Conservation (phyloP, 1,140 invertebrate species). For the Anagrus nilaparvatae region DNA sequence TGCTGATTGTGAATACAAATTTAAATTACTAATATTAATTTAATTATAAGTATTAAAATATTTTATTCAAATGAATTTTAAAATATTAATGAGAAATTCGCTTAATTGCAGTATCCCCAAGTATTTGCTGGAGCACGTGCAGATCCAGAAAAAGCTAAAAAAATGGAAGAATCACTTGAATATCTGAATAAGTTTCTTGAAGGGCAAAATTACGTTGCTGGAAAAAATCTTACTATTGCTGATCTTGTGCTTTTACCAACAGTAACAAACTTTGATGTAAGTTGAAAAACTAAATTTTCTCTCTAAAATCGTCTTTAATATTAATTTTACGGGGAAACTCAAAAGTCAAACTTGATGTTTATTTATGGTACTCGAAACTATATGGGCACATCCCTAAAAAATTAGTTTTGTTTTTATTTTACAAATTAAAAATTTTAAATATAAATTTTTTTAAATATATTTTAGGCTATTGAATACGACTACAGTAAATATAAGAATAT, state of each 20-base stretch:
- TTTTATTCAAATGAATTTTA: no score
- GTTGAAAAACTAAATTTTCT: no score
- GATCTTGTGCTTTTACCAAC: slow-evolving; percentile 52
- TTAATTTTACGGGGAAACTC: no score
- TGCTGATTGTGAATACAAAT: no score
- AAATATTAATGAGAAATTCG: no score
- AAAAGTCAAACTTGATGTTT: no score
- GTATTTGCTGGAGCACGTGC: slow-evolving; percentile 50
- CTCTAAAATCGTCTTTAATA: no score
- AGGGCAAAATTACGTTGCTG: slow-evolving; percentile 53
- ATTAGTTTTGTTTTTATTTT: neutral
- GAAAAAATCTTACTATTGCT: slow-evolving; percentile 60
- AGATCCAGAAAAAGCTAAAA: slow-evolving; percentile 53
- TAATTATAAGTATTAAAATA: no score
- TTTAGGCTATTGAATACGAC: slow-evolving; percentile 46
- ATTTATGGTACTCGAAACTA: no score
- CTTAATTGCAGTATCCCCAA: slow-evolving; percentile 54
- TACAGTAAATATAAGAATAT: slow-evolving; percentile 57
- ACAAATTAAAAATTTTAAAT: neutral
- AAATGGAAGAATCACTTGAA: slow-evolving; percentile 49
- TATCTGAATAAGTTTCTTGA: slow-evolving; percentile 60
- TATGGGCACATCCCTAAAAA: no score
- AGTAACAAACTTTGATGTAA: slow-evolving; percentile 53
- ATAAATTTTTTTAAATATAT: slow-evolving; percentile 7
- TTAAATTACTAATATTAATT: no score